Evolutionary conservation across 2,113 vertebrate species (phyloP).

Genomic region (Urocolius indicus): DNA sequence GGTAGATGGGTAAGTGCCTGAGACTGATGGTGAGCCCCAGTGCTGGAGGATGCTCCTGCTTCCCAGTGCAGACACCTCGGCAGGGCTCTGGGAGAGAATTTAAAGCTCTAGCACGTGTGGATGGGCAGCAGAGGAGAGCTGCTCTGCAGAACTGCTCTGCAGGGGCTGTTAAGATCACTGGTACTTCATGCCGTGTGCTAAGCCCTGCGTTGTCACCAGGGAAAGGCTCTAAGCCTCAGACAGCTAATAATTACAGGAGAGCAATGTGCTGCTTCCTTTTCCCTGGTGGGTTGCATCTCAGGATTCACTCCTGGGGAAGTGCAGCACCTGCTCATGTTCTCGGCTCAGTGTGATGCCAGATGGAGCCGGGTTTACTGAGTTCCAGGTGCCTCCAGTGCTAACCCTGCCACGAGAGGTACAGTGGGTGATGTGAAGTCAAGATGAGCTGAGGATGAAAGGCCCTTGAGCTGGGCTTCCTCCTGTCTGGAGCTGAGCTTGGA

Average conservation of each 20-base stretch:
- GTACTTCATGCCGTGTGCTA: background rate
- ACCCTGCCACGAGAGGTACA: background rate
- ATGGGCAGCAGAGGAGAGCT: background rate
- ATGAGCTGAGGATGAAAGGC: background rate
- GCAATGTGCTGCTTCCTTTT: background rate
- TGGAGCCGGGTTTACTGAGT: background rate
- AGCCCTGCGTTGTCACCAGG: background rate
- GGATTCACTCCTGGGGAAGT: background rate
- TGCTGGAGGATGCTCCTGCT: background rate
- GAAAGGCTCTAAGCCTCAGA: background rate
- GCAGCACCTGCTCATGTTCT: background rate
- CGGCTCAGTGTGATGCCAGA: background rate
- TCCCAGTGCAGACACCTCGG: background rate
- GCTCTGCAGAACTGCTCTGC: background rate
- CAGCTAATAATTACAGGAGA: background rate
- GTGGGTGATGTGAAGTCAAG: background rate
- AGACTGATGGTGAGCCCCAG: background rate
- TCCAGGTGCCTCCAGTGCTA: background rate
- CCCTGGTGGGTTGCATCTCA: background rate
- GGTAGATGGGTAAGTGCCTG: background rate
- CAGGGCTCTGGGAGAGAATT: background rate
- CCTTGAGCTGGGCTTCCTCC: background rate
- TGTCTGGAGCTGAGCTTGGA: background rate
- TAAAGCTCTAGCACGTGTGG: background rate
- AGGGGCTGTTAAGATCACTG: background rate